These are phyloP conservation scores for Cotesia congregata DNA, from an alignment of 2,888 invertebrate species.

Conservation along the genomic window DNA sequence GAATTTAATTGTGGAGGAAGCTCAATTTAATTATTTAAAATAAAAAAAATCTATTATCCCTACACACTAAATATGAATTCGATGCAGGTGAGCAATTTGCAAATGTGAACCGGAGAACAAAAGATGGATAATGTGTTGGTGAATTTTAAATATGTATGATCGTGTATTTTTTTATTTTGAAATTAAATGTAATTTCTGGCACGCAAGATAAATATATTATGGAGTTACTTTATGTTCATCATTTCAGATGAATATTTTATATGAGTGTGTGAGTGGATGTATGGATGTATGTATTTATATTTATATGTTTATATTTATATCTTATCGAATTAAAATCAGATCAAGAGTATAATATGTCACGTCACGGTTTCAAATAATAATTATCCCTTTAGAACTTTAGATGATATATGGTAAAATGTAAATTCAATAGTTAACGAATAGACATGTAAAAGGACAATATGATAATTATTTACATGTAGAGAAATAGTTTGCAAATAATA, in stretches of 20 bases:
- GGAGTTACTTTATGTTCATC: not conserved
- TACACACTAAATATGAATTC: not conserved
- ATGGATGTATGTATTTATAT: constrained; percentile 11
- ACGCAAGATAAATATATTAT: constrained; percentile 1
- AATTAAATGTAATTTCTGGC: not conserved
- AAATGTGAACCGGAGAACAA: not conserved
- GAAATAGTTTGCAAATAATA: not conserved
- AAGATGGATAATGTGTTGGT: not conserved
- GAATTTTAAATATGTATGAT: not conserved
- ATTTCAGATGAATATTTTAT: not conserved
- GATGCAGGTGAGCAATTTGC: not conserved
- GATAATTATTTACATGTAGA: constrained; percentile 12
- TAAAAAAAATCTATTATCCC: not conserved
- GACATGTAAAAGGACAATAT: not conserved
- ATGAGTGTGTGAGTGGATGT: constrained; percentile 31
- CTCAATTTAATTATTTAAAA: not conserved
- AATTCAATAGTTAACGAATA: constrained; percentile 14
- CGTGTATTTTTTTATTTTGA: constrained; percentile 1
- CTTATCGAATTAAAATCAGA: constrained; percentile 36
- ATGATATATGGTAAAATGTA: constrained; percentile 9
- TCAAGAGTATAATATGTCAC: constrained; percentile 16
- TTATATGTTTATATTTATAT: constrained; percentile 17
- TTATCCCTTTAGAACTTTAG: constrained; percentile 12
- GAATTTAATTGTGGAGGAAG: no score
- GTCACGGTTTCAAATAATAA: constrained; percentile 34